Base-by-base conservation (phyloP, 2,888 invertebrate species). In the Brachynemurus nebulosus region DNA sequence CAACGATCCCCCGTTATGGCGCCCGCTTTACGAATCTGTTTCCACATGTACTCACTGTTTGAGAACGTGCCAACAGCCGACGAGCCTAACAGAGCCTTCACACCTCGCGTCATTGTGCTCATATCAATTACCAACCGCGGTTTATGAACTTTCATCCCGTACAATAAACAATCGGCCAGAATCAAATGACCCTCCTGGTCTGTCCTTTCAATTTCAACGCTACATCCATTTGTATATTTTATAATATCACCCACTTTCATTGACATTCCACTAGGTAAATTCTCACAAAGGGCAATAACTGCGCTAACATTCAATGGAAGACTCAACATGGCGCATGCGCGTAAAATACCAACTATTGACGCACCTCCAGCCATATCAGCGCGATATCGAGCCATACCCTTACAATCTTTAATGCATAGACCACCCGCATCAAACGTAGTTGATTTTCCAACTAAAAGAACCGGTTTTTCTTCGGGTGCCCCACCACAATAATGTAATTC, bases 351-450 rank as follows among this genome's bases (percentile, higher is more conserved):
- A 6, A 73, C 64, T 12, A 73, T 69, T 50, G 68, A 66, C 9
- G 78, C 76, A 8, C 76, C 78, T 3, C 77, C 78, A 7, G 72
- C 70, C 76, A 78, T 75, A 55, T 77, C 77, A 7, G 67, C 76
- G 44, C 74, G 53, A 45, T 57, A 61, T 35, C 57, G 54, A 37
- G 57, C 53, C 33, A 33, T 56, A 12, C 34, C n/a, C 12, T 34
- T 18, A 20, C 34, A 34, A 9, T 6, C 11, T 6, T 40, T 40
- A 14, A 40, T 14, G 19, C 65, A 64, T 14, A 67, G 45, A 17
- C 65, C 66, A 30, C 65, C 66, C 44, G 60, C 59, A 50, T 75
- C 78, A 54, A 74, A 78, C 1, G 77, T 78, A 53, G 76, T 67
- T 0, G 77, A 78, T 54, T 77, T 76, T 36, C 82, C 83, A 5